These are phyloP conservation scores for Elanoides forficatus DNA, from an alignment of 2,113 vertebrate species.

Conservation along the genomic window DNA sequence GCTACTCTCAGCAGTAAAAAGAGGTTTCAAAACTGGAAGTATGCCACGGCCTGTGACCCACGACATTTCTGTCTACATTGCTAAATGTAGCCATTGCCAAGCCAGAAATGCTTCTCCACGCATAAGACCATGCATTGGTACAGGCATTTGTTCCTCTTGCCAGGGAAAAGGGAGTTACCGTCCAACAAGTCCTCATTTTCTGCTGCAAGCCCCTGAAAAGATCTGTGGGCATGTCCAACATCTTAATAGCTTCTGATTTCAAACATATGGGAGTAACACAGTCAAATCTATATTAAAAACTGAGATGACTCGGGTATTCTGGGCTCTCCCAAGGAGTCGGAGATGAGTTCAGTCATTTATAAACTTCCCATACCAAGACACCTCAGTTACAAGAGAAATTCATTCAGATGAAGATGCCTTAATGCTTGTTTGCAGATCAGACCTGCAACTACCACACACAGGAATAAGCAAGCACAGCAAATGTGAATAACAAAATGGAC, in stretches of 20 bases:
- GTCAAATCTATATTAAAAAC: neutral
- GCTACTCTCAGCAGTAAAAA: neutral
- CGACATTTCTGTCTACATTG: neutral
- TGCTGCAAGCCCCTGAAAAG: neutral
- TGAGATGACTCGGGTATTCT: neutral
- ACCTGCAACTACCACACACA: neutral
- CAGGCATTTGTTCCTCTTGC: neutral
- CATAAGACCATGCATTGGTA: neutral
- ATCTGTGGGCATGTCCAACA: neutral
- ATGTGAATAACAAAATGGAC: neutral
- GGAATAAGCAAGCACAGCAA: neutral
- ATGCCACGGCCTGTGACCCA: neutral
- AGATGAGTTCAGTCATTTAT: neutral
- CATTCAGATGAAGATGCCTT: neutral
- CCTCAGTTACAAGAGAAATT: neutral
- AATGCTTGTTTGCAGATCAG: neutral
- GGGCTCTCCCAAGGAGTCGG: neutral
- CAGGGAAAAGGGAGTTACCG: neutral
- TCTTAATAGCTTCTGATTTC: neutral
- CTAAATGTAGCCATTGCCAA: neutral
- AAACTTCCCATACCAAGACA: neutral
- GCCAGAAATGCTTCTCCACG: neutral
- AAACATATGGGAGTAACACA: neutral
- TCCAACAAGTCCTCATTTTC: rapidly evolving
- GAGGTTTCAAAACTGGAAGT: neutral